Percentiles rank a stretch among this genome's conserved stretches.
Conservation (phyloP, 2,113 vertebrate genomes). For the Podarcis cretensis region DNA sequence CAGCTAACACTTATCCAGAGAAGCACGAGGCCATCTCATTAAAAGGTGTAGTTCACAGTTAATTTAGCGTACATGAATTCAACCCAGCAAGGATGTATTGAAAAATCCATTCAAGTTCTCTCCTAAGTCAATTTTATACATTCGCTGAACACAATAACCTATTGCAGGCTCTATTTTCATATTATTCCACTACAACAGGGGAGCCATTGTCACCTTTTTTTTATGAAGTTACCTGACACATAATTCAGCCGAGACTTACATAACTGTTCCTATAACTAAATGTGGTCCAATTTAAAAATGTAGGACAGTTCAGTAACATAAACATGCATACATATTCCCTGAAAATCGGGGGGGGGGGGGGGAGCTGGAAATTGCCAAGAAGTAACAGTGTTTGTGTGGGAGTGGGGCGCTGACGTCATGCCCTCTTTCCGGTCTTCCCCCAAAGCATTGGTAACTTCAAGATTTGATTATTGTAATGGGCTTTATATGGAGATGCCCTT, state of each 20-base stretch:
- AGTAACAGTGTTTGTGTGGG: no score
- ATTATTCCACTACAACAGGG: background rate
- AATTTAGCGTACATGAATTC: background rate
- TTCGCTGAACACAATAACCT: slow-evolving; percentile 6
- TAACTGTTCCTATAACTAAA: background rate
- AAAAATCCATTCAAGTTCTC: slow-evolving; percentile 23
- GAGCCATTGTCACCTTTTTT: slow-evolving; percentile 2
- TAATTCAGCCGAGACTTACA: background rate
- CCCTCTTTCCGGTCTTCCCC: no score
- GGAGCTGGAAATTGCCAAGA: no score
- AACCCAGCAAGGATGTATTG: background rate
- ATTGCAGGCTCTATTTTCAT: slow-evolving; percentile 20
- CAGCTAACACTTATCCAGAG: background rate
- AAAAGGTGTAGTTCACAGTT: background rate
- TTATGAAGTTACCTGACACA: background rate
- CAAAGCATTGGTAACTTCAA: no score
- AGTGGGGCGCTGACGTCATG: no score
- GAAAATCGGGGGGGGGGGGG: background rate
- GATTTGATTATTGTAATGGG: no score
- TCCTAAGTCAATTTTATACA: slow-evolving; percentile 25
- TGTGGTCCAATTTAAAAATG: background rate
- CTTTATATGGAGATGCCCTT: no score
- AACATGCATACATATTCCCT: background rate
- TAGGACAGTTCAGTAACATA: background rate
- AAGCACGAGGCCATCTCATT: background rate